These are phyloP conservation scores for Orycteropus afer DNA, from an alignment of 2,113 vertebrate species.

Conservation along the genomic window DNA sequence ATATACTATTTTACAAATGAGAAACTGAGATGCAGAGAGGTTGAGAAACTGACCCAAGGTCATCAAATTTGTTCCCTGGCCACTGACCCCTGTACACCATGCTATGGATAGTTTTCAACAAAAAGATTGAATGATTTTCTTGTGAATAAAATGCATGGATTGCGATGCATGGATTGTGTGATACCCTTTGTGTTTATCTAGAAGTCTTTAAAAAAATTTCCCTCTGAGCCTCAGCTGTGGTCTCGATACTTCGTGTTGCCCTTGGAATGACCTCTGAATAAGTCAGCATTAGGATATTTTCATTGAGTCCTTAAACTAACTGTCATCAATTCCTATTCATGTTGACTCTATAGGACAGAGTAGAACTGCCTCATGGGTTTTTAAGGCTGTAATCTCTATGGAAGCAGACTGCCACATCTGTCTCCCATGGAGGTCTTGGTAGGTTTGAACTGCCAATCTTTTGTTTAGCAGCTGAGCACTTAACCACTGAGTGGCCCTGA, in stretches of 20 bases:
- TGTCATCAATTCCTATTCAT: too few species aligned
- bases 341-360: too few species aligned
- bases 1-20: neutral
- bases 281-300: neutral
- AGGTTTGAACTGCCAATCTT: too few species aligned
- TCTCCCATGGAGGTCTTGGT: too few species aligned
- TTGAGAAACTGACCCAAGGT: neutral
- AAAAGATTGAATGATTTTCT: neutral
- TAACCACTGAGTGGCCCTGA: too few species aligned
- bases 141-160: neutral
- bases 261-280: neutral
- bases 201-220: neutral
- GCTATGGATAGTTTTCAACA: neutral
- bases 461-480: too few species aligned
- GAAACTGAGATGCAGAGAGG: neutral
- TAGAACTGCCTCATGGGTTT: too few species aligned
- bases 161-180: neutral
- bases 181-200: neutral
- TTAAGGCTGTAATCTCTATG: too few species aligned
- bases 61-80: neutral
- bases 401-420: too few species aligned
- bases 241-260: neutral
- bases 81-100: neutral
- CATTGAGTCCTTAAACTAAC: neutral
- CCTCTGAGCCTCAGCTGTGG: neutral